Evolutionary conservation across 2,888 invertebrate genomes (phyloP).

Genomic region (Cephonodes hylas): DNA sequence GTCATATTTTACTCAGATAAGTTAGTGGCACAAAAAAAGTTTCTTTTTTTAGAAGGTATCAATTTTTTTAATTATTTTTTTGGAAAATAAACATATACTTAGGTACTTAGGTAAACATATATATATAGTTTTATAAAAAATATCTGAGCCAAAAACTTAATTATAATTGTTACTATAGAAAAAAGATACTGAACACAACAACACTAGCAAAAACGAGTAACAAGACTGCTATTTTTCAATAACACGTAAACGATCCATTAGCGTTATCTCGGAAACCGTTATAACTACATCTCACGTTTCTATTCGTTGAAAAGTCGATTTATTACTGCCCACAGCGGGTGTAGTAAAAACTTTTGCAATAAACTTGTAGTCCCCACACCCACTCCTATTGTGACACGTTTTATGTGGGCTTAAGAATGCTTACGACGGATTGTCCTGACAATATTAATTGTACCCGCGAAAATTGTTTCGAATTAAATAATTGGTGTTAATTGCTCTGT

Average conservation of each 20-base stretch:
- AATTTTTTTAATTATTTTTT: no score
- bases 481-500: constrained; percentile 14
- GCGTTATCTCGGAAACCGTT: not conserved
- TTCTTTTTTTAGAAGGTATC: no score
- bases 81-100: no score
- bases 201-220: not conserved
- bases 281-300: not conserved
- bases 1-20: no score
- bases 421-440: constrained; percentile 21
- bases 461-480: constrained; percentile 27
- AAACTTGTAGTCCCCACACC: constrained; percentile 25
- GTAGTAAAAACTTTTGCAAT: constrained; percentile 34
- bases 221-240: not conserved
- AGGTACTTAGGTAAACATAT: no score
- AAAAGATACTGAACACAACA: not conserved
- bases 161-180: no score
- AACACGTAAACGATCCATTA: not conserved
- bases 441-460: constrained; percentile 27
- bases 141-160: no score
- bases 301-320: constrained; percentile 3
- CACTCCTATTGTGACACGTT: constrained; percentile 26
- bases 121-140: no score
- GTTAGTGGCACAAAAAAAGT: no score
- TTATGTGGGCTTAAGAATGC: constrained; percentile 28
- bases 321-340: constrained; percentile 8